A percentile compares a stretch with the other conserved stretches of the same genome.
phyloP scores from a whole-genome alignment of 2,113 vertebrate species.

The Hemicordylus capensis region DNA sequence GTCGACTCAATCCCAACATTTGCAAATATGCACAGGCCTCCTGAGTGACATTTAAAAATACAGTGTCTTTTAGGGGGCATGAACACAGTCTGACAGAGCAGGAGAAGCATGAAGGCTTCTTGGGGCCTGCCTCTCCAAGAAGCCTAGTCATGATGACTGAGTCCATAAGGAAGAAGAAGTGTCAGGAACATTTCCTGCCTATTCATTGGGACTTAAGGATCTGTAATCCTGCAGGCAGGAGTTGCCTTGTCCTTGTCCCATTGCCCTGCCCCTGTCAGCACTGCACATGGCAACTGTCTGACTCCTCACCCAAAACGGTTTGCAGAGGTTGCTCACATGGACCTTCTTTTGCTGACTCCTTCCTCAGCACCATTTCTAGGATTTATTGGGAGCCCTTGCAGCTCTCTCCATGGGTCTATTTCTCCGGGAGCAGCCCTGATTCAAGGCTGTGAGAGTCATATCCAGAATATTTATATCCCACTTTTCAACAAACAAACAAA shows the following conservation, averaged over 20 bases:
- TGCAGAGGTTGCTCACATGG: neutral
- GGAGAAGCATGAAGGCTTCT: neutral
- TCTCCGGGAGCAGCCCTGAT: neutral
- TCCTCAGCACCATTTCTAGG: neutral
- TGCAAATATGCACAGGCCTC: neutral
- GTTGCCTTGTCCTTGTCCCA: neutral
- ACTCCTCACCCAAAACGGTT: slow-evolving; percentile 28
- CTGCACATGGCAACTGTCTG: slow-evolving; percentile 19
- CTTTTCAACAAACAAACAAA: too few species aligned
- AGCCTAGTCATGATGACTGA: neutral
- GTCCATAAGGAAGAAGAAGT: neutral
- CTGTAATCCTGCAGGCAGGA: neutral
- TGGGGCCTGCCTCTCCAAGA: neutral
- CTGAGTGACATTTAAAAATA: too few species aligned
- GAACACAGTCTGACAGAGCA: neutral
- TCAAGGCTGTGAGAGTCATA: neutral
- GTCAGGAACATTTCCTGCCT: neutral
- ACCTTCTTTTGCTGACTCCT: neutral
- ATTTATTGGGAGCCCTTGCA: neutral
- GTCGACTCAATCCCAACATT: too few species aligned
- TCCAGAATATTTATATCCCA: too few species aligned
- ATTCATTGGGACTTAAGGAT: neutral
- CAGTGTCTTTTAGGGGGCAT: neutral
- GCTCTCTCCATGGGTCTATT: neutral
- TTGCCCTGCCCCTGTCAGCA: too few species aligned